Evolutionary conservation across 30 jellyfish, hydroid and myxozoan genomes (phyloP).

Genomic region (Clytia hemisphaerica): DNA sequence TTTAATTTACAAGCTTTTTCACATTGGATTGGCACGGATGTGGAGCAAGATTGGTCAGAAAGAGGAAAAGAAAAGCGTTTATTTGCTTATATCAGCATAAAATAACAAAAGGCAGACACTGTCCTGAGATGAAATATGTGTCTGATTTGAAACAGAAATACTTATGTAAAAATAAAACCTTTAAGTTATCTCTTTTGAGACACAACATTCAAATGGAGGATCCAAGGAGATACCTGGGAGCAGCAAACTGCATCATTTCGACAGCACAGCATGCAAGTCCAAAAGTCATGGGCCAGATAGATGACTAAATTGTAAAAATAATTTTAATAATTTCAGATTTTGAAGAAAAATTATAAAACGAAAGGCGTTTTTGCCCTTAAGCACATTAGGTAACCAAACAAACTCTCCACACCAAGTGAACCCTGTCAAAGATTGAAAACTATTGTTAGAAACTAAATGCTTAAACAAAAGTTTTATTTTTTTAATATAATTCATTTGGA

Average conservation of each 20-base stretch:
- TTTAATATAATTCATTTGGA: too few relatives aligned
- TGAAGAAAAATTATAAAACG: too few relatives aligned
- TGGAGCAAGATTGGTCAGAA: too few relatives aligned
- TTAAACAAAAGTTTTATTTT: too few relatives aligned
- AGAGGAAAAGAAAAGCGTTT: too few relatives aligned
- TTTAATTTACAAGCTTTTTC: too few relatives aligned
- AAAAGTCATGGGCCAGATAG: slow-evolving; percentile 97
- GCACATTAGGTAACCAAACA: too few relatives aligned
- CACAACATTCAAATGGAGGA: neutral
- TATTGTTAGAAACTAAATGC: too few relatives aligned
- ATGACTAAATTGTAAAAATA: slow-evolving; percentile 40
- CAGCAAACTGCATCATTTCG: slow-evolving; percentile 99
- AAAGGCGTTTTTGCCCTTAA: too few relatives aligned
- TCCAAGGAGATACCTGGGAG: slow-evolving; percentile 80
- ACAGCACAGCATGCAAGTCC: slow-evolving; percentile 99
- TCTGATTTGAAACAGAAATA: neutral
- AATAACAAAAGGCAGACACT: neutral
- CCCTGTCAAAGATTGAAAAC: too few relatives aligned
- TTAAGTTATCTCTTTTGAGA: neutral
- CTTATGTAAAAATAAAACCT: neutral
- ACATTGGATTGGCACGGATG: too few relatives aligned
- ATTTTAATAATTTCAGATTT: neutral
- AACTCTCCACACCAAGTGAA: too few relatives aligned
- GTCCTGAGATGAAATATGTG: neutral
- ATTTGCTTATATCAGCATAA: neutral